phyloP scores from a whole-genome alignment of 2,888 invertebrate genomes.

The Mechanitis mazaeus region DNA sequence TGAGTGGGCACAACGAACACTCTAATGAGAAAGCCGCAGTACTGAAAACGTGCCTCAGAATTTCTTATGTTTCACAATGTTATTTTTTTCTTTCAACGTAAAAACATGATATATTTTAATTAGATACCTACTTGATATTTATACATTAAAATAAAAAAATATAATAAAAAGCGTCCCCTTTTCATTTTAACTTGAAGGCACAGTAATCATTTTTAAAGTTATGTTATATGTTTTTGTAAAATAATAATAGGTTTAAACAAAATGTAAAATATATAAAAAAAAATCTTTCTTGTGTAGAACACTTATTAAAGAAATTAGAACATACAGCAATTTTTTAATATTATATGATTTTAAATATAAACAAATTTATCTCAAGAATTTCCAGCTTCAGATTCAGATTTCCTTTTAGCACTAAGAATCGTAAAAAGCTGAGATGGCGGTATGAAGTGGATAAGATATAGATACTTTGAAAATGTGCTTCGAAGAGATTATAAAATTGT shows the following conservation, averaged over 20 bases:
- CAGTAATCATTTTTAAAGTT: background rate
- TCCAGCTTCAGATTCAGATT: constrained; percentile 11
- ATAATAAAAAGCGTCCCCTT: background rate
- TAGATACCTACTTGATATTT: constrained; percentile 14
- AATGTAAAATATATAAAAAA: background rate
- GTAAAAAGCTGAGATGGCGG: constrained; percentile 16
- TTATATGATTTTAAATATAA: constrained; percentile 6
- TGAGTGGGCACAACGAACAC: constrained; percentile 13
- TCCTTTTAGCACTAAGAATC: constrained; percentile 13
- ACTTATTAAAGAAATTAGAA: too few species aligned
- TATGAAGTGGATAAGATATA: background rate
- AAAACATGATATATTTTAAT: constrained; percentile 21
- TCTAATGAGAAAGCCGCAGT: constrained; percentile 22
- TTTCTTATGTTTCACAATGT: constrained; percentile 17
- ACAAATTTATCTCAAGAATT: constrained; percentile 12
- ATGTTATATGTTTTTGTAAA: background rate
- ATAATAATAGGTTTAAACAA: background rate
- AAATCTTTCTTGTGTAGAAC: too few species aligned
- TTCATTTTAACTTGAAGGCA: background rate
- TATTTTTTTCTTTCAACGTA: constrained; percentile 11
- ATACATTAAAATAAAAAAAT: background rate
- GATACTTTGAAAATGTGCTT: constrained; percentile 3
- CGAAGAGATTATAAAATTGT: constrained; percentile 1
- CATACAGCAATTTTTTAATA: background rate
- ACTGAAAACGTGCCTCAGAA: constrained; percentile 21